Evolutionary conservation across 2,797 vertebrate genomes (phyloP).

Genomic region (Catostomus latipinnis): DNA sequence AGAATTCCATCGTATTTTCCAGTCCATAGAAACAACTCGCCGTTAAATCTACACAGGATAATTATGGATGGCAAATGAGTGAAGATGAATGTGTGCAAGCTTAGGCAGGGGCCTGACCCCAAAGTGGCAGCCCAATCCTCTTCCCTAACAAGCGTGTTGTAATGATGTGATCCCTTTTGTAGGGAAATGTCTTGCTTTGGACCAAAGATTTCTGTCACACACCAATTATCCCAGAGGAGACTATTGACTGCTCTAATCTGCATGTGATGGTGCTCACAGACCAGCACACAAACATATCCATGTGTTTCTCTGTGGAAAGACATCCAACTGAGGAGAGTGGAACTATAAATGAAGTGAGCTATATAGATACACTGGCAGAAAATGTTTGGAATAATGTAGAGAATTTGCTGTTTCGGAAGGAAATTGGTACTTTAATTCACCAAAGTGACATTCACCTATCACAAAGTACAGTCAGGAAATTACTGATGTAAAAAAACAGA

Average conservation of each 20-base stretch:
- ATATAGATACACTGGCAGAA: no score
- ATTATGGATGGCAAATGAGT: slow-evolving; percentile 32
- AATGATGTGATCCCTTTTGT: slow-evolving; percentile 46
- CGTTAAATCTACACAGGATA: slow-evolving; percentile 28
- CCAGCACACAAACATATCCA: no score
- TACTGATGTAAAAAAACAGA: no score
- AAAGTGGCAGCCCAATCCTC: slow-evolving; percentile 27
- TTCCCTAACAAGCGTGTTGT: slow-evolving; percentile 49
- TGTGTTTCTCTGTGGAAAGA: no score
- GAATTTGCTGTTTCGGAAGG: no score
- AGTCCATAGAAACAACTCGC: not conserved
- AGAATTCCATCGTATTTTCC: not conserved
- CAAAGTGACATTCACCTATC: no score
- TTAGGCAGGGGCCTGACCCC: slow-evolving; percentile 2
- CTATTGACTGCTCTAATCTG: slow-evolving; percentile 49
- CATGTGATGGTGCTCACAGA: no score
- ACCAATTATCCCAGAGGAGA: slow-evolving; percentile 43
- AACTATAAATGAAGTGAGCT: no score
- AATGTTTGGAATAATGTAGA: no score
- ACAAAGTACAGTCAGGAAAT: no score
- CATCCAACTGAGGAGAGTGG: no score
- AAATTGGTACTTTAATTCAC: no score
- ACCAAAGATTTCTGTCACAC: slow-evolving; percentile 48
- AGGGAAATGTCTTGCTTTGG: slow-evolving; percentile 43
- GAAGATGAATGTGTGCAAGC: slow-evolving; percentile 40